Evolutionary conservation across 1,140 invertebrate genomes (phyloP).

Genomic region (Mamestra configurata): DNA sequence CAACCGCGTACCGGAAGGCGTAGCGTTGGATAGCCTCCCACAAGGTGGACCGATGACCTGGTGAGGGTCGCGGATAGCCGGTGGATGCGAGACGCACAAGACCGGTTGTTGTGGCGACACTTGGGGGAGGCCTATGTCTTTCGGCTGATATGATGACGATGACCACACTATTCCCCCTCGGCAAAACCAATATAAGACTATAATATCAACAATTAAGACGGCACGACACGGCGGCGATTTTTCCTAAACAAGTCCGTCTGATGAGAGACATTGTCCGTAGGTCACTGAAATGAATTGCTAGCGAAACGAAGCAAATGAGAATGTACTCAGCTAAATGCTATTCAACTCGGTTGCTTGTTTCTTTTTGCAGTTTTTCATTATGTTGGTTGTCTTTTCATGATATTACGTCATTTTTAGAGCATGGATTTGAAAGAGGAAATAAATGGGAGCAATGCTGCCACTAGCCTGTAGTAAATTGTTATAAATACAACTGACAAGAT

Average conservation of each 20-base stretch:
- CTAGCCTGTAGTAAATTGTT: not conserved
- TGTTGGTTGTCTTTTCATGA: not conserved
- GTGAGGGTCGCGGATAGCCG: too few relatives aligned
- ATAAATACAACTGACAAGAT: too few relatives aligned
- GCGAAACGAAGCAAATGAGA: conserved; percentile 48
- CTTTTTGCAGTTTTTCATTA: conserved; percentile 7
- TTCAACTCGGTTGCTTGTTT: conserved; percentile 4
- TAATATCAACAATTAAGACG: conserved; percentile 62
- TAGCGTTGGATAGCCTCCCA: too few relatives aligned
- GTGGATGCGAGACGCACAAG: too few relatives aligned
- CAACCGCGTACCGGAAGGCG: too few relatives aligned
- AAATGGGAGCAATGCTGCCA: not conserved
- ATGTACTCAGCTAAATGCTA: conserved; percentile 34
- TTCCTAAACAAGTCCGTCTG: conserved; percentile 79
- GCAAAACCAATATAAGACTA: conserved; percentile 16
- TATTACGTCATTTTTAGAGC: not conserved
- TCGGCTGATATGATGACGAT: too few relatives aligned
- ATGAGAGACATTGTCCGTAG: conserved; percentile 82
- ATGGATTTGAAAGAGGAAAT: not conserved
- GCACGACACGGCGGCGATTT: conserved; percentile 57
- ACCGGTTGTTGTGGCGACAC: too few relatives aligned
- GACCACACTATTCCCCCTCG: too few relatives aligned
- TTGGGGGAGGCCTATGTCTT: too few relatives aligned
- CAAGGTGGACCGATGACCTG: too few relatives aligned
- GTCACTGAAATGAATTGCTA: conserved; percentile 67